Evolutionary conservation across 2,113 vertebrate species (phyloP).

Genomic region (Pampusana beccarii): DNA sequence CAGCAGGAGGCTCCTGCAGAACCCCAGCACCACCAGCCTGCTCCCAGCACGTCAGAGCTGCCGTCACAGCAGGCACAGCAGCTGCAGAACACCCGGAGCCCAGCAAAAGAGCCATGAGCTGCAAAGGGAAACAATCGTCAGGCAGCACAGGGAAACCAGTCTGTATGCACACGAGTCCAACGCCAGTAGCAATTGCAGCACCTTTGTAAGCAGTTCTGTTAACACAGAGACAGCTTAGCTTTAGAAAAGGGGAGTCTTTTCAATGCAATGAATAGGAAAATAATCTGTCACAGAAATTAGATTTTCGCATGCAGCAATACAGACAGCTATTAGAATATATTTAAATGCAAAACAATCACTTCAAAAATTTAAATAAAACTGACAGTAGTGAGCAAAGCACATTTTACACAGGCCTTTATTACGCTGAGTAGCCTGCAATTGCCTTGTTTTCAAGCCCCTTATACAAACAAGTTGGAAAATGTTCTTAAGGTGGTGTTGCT

Average conservation of each 20-base stretch:
- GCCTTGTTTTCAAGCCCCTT: not conserved
- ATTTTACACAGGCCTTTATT: not conserved
- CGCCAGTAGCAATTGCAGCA: not conserved
- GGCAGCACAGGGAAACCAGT: not conserved
- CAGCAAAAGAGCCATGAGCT: not conserved
- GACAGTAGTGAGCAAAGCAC: not conserved
- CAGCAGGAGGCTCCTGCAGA: not conserved
- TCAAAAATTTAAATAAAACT: not conserved
- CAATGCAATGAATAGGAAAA: not conserved
- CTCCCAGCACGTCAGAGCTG: not conserved
- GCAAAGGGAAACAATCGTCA: not conserved
- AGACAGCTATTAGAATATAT: not conserved
- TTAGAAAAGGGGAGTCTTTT: not conserved
- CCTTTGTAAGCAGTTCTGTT: not conserved
- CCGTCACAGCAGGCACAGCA: not conserved
- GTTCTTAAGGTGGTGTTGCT: not conserved
- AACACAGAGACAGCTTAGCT: not conserved
- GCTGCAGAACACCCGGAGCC: rapidly evolving
- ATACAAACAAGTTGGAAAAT: not conserved
- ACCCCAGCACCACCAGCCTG: not conserved
- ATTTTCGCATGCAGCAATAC: not conserved
- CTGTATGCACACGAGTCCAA: rapidly evolving
- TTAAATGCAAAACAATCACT: not conserved
- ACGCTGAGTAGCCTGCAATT: not conserved
- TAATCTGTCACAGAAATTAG: not conserved